Evolutionary conservation across 2,113 vertebrate genomes (phyloP), one percentile per base, ranked within the genome.

Genomic region (Spilogale gracilis): DNA sequence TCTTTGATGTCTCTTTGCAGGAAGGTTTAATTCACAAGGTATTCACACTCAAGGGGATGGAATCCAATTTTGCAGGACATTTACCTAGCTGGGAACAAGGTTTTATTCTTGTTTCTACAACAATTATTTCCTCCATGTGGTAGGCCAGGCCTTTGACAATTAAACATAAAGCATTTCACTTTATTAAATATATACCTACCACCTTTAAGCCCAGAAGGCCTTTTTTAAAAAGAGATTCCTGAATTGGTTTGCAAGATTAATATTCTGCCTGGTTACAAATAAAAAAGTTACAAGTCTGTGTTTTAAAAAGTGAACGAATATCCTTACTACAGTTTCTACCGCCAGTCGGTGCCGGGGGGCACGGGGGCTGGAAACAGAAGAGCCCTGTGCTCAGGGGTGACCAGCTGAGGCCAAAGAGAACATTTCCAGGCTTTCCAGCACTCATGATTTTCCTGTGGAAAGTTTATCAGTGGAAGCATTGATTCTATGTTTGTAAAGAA

Each of bases 251-350:
- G 79, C 69, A 81, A 96, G 92, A 93, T 96, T 48, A 89, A 88
- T 84, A 94, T 85, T 94, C 82, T 83, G 9, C 78, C 92, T 58
- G n/a, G 48, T 78, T 94, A 88, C 78, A 92, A 92, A 91, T 65
- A 32, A 65, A 78, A 71, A 93, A 88, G 50, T 43, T 58, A 45
- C 1, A 3, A 43, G 12, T 79, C 38, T 50, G 20, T 95, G 71
- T 65, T 93, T 97, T 94, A 48, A 56, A 74, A 85, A 87, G 25
- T 7, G 85, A 90, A 90, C 14, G 4, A 38, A 78, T 23, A 32
- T 74, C 13, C 65, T 71, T 58, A 56, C 48, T 32, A 23, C 54
- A 38, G 83, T 76, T 58, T 52, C 21, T 71, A 95, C 30, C 60
- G 6, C 48, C 73, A 30, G 52, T 6, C 9, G 10, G 38, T 20